Evolutionary conservation across 2,888 invertebrate species (phyloP), one percentile per base, ranked within the genome.

Genomic region (Esperia sulphurella): DNA sequence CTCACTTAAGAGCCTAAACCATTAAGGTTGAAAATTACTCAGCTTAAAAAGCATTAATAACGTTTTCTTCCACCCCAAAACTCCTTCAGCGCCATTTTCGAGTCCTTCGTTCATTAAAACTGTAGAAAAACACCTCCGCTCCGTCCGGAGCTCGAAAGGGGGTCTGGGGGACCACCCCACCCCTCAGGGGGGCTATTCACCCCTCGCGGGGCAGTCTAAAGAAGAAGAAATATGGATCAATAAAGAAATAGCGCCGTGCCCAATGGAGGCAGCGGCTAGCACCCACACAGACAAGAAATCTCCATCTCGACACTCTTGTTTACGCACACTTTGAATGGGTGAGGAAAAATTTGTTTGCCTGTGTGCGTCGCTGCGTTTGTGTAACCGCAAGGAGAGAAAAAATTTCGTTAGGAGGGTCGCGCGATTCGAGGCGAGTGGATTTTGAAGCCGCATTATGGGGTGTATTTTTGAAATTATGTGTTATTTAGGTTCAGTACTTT

Each of bases 161-260:
- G 53, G 60, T 70, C 69, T 33, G 68, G 68, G 58, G 47, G 37
- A 48, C 48, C 58, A 53, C 48, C 50, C 14, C 41, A 49, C 58
- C 54, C 49, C 49, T 12, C 39, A 49, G 55, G 55, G 58, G 53
- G 59, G 43, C 48, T 35, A 54, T 54, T 52, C 68, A 63, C 71
- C 66, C 75, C 71, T 66, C 75, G 59, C 61, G 63, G 82, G 81
- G 62, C 81, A 83, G 85, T 84, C 84, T 85, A 72, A 87, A 88
- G 88, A 88, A 87, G 83, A 90, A 90, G 90, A 90, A 90, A 90
- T 90, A 90, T 90, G 90, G 90, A 90, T 90, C 90, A 86, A 90
- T 90, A 90, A 90, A 90, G 90, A 90, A 90, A 89, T 89, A 79
- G 87, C 88, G 75, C 75, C 51, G 81, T 87, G 89, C 84, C 89